A percentile compares a stretch with the other conserved stretches of the same genome.
Evolutionary conservation across 1,140 invertebrate species (phyloP).

Genomic region (Chrysomallon squamiferum): DNA sequence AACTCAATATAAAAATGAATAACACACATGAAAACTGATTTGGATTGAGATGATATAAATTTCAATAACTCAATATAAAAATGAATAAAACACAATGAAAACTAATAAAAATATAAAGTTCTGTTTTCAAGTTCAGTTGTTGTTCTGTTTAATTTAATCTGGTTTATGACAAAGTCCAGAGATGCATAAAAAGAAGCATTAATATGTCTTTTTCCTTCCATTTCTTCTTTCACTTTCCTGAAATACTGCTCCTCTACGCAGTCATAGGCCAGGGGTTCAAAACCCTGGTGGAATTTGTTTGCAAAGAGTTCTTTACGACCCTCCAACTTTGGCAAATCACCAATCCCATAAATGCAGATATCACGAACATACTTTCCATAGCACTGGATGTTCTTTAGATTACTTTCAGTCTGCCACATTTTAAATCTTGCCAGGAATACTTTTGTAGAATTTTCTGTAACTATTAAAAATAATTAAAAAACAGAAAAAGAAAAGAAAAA

Average conservation of each 20-base stretch:
- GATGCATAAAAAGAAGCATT: neutral
- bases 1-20: too few relatives aligned
- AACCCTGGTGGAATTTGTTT: slow-evolving; percentile 54
- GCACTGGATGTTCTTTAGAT: slow-evolving; percentile 13
- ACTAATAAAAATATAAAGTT: too few relatives aligned
- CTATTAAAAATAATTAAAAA: too few relatives aligned
- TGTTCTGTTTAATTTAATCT: too few relatives aligned
- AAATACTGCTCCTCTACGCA: slow-evolving; percentile 57
- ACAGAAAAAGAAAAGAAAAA: too few relatives aligned
- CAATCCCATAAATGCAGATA: slow-evolving; percentile 53
- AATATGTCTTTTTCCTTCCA: neutral
- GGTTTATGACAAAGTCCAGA: neutral
- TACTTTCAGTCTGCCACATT: slow-evolving; percentile 9
- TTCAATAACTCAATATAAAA: too few relatives aligned
- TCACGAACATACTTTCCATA: slow-evolving; percentile 38
- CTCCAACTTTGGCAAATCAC: slow-evolving; percentile 39
- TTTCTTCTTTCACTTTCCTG: slow-evolving; percentile 29
- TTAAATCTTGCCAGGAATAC: slow-evolving; percentile 32
- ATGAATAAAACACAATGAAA: too few relatives aligned
- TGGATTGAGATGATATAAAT: too few relatives aligned
- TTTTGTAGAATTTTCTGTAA: too few relatives aligned
- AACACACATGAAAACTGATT: too few relatives aligned
- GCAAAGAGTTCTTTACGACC: slow-evolving; percentile 45
- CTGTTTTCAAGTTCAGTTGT: too few relatives aligned
- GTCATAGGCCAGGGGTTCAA: slow-evolving; percentile 43